A percentile compares a stretch with the other conserved stretches of the same genome.
Evolutionary conservation across 2,113 vertebrate species (phyloP).

Genomic region (Alces alces): DNA sequence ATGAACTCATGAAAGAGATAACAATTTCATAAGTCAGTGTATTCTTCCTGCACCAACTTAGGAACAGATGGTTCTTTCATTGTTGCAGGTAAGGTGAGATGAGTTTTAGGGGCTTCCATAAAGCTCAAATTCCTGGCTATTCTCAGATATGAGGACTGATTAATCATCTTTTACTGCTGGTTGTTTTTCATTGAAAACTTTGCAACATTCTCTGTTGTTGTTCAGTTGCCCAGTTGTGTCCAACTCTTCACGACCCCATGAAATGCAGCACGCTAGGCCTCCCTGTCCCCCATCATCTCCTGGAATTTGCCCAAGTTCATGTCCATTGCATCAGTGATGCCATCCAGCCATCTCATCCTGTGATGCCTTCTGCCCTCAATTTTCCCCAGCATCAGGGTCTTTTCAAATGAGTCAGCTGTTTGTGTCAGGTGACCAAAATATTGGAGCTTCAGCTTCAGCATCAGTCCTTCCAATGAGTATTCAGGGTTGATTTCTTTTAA

Average conservation of each 20-base stretch:
- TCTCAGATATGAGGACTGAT: background rate
- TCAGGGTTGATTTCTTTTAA: background rate
- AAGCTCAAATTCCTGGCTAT: background rate
- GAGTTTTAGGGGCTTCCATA: background rate
- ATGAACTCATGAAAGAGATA: constrained; percentile 53
- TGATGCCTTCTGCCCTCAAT: background rate
- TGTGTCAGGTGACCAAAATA: background rate
- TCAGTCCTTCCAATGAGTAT: background rate
- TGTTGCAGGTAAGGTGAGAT: background rate
- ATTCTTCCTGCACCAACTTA: background rate
- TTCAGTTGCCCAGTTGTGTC: background rate
- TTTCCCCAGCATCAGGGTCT: background rate
- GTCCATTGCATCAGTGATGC: background rate
- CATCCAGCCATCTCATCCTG: background rate
- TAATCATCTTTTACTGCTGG: background rate
- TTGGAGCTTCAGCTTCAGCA: background rate
- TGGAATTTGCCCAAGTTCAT: background rate
- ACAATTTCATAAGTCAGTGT: constrained; percentile 21
- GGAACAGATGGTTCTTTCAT: background rate
- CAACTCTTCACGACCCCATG: background rate
- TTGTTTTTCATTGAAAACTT: constrained; percentile 5
- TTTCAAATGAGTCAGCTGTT: background rate
- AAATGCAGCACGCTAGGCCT: background rate
- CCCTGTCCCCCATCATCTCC: background rate
- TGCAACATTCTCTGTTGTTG: background rate